Evolutionary conservation across 1,140 invertebrate species (phyloP), one percentile per base, ranked within the genome.

Genomic region (Gryllus bimaculatus): DNA sequence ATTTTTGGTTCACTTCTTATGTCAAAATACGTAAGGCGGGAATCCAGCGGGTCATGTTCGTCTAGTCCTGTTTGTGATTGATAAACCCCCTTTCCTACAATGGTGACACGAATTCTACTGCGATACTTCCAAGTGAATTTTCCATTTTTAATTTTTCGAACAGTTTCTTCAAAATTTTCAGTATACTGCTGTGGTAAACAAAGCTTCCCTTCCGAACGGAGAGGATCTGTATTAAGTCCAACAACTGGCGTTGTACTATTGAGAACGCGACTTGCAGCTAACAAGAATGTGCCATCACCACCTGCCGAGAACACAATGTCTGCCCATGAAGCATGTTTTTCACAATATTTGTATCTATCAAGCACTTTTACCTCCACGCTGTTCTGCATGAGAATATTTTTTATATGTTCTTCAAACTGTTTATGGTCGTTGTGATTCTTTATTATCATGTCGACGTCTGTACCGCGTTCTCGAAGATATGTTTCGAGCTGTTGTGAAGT

Each of bases 211-310:
- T 98, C 96, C 0, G 97, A 99, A 79, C 94, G 92, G 79, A 91
- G 89, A 0, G 98, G 97, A 86, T 98, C 95, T 18, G 97, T 98
- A 88, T 99, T 99, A 82, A 99, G 95, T 0, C 98, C 98, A 83
- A 99, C 93, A 54, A 99, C 92, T 26, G 97, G 95, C 84, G 95
- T 98, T 78, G 91, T 89, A 82, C 89, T 85, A 79, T 88, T 87
- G 21, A 86, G 84, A 76, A 98, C 92, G 85, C 93, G 91, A 83
- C 94, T 96, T 4, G 98, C 95, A 6, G 96, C 96, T 76, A 99
- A 87, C 48, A 99, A 89, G 87, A 98, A 99, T 47, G 98, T 99
- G 8, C 98, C 98, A 88, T 99, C 98, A 2, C 98, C 98, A 74
- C 98, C 98, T 82, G 96, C 95, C 0, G 97, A 95, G 18, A 99